Conservation (phyloP, 2,888 invertebrate genomes). For the Pyrrhia umbra region DNA sequence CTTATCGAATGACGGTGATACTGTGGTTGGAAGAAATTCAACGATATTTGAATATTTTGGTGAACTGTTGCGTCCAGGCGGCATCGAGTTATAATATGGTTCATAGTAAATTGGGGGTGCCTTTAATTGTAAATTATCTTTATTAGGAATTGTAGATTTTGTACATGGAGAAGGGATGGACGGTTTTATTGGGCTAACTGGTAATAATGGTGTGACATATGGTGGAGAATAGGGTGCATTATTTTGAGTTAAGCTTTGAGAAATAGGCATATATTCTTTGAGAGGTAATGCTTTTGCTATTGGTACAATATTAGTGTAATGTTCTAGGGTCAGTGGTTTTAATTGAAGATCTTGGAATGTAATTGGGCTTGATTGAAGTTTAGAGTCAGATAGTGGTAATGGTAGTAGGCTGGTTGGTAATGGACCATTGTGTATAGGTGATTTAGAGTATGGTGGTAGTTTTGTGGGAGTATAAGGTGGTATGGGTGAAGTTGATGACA, state of each 20-base stretch:
- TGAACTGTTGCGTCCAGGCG: background rate
- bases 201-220: background rate
- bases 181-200: background rate
- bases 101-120: background rate
- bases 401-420: background rate
- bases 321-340: background rate
- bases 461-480: no score
- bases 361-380: background rate
- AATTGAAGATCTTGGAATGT: background rate
- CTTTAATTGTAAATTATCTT: background rate
- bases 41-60: background rate
- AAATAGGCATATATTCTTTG: background rate
- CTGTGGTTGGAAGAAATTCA: background rate
- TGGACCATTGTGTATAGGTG: background rate
- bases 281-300: background rate
- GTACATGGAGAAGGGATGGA: background rate
- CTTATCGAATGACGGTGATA: background rate
- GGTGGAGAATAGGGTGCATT: background rate
- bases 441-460: background rate
- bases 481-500: background rate
- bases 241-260: background rate
- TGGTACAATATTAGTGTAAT: background rate
- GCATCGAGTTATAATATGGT: background rate
- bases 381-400: background rate
- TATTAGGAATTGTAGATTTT: no score